phyloP scores from a whole-genome alignment of 2,113 vertebrate species.

The Scatophagus argus region DNA sequence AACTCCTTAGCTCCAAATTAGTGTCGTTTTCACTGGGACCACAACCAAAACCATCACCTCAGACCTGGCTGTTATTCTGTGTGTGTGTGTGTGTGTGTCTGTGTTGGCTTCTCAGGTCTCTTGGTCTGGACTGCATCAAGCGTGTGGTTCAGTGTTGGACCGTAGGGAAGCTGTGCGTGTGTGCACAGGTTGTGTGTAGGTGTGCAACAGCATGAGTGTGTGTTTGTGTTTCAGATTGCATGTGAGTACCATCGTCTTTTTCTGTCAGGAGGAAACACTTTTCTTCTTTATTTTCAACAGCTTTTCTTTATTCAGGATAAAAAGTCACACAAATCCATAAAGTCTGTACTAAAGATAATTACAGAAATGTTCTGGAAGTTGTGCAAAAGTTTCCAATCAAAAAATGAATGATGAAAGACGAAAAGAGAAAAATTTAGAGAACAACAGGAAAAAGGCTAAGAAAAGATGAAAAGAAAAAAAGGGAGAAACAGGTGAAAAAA shows the following conservation, averaged over 20 bases:
- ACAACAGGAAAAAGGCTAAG: background rate
- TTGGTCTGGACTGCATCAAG: slow-evolving; percentile 76
- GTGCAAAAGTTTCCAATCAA: background rate
- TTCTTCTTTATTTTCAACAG: slow-evolving; percentile 19
- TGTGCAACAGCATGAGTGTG: slow-evolving; percentile 17
- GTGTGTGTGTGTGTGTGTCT: slow-evolving; percentile 20
- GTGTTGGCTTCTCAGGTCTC: slow-evolving; percentile 64
- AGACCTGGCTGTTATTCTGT: slow-evolving; percentile 55
- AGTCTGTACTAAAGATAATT: background rate
- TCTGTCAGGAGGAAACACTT: slow-evolving; percentile 6
- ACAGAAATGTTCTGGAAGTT: background rate
- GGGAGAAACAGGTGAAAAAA: slow-evolving; percentile 27
- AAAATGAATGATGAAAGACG: background rate
- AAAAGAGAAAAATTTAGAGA: background rate
- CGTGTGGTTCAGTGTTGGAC: slow-evolving; percentile 60
- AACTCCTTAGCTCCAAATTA: slow-evolving; percentile 72
- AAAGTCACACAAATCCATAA: background rate
- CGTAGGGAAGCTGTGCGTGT: slow-evolving; percentile 28
- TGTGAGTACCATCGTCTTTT: background rate
- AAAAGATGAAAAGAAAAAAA: background rate
- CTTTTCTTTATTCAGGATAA: background rate
- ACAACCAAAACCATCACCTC: slow-evolving; percentile 76
- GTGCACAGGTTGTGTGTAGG: slow-evolving; percentile 43
- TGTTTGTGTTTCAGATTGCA: background rate
- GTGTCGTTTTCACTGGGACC: slow-evolving; percentile 74